Percentiles rank a stretch among this genome's conserved stretches.
These are phyloP conservation scores for Drosophila sturtevanti DNA, from an alignment of 1,140 invertebrate genomes.

Conservation along the genomic window DNA sequence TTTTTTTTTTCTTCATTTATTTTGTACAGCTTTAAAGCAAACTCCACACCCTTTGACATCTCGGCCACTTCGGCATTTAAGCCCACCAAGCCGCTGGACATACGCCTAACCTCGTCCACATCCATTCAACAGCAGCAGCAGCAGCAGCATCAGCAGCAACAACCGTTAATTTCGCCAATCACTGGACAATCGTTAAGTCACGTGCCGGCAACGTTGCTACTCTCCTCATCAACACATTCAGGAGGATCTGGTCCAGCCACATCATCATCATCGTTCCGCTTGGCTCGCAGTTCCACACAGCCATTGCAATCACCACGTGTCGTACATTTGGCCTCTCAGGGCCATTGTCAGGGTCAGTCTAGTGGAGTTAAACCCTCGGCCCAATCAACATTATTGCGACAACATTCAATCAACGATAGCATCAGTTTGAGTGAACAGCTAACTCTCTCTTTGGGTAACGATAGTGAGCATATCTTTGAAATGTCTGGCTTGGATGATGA, in stretches of 20 bases:
- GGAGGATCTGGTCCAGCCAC: constrained; percentile 10
- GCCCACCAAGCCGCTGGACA: constrained; percentile 73
- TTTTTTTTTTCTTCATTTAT: not conserved
- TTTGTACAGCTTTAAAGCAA: constrained; percentile 75
- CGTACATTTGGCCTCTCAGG: constrained; percentile 46
- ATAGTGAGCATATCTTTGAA: constrained; percentile 74
- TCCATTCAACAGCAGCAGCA: constrained; percentile 24
- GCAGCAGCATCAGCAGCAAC: constrained; percentile 28
- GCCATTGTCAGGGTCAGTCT: not conserved
- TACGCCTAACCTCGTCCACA: constrained; percentile 28
- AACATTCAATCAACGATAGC: constrained; percentile 61
- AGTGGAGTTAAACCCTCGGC: constrained; percentile 7
- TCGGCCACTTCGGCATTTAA: constrained; percentile 73
- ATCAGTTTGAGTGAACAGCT: constrained; percentile 62
- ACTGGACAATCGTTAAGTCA: constrained; percentile 65
- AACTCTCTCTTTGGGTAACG: constrained; percentile 60
- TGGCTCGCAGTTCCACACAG: constrained; percentile 68
- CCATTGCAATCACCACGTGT: constrained; percentile 67
- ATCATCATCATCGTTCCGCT: constrained; percentile 52
- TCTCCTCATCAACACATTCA: constrained; percentile 62
- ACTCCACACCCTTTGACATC: constrained; percentile 72
- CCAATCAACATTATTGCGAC: constrained; percentile 32
- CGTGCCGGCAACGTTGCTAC: constrained; percentile 59
- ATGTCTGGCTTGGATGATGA: constrained; percentile 78
- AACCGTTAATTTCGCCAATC: constrained; percentile 64